These are phyloP conservation scores for Acrobeloides nanus DNA, from an alignment of 2,888 invertebrate genomes.

Conservation along the genomic window DNA sequence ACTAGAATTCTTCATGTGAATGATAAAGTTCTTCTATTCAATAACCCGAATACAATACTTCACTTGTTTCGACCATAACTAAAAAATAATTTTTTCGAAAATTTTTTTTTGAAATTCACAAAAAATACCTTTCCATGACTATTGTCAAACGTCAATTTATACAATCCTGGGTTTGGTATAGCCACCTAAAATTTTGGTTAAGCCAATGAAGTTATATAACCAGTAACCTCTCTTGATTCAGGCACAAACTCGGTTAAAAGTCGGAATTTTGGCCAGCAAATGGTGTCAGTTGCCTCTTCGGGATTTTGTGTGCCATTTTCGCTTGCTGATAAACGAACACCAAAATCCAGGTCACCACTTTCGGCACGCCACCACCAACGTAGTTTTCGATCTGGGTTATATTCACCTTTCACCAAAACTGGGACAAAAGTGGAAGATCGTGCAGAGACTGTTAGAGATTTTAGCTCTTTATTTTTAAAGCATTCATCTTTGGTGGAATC, in stretches of 20 bases:
- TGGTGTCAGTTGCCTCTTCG: constrained; percentile 34
- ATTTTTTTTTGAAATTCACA: constrained; percentile 20
- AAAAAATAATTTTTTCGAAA: too few relatives aligned
- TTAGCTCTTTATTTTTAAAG: constrained; percentile 28
- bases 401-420: constrained; percentile 31
- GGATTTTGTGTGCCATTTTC: constrained; percentile 11
- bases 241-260: constrained; percentile 45
- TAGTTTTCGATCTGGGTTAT: constrained; percentile 26
- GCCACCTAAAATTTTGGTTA: constrained; percentile 18
- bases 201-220: not conserved
- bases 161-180: constrained; percentile 35
- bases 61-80: too few relatives aligned
- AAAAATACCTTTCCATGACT: constrained; percentile 30
- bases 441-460: constrained; percentile 34
- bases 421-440: constrained; percentile 31
- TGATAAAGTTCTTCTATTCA: too few relatives aligned
- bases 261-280: constrained; percentile 39
- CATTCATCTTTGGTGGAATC: constrained; percentile 31
- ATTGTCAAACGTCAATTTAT: constrained; percentile 46
- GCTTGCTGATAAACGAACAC: constrained; percentile 6
- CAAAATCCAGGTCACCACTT: constrained; percentile 21
- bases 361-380: constrained; percentile 43
- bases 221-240: constrained; percentile 34
- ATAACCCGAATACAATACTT: too few relatives aligned
- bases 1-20: too few relatives aligned